Base-by-base conservation (phyloP, 23 tunicate species). In the Corella eumyota region DNA sequence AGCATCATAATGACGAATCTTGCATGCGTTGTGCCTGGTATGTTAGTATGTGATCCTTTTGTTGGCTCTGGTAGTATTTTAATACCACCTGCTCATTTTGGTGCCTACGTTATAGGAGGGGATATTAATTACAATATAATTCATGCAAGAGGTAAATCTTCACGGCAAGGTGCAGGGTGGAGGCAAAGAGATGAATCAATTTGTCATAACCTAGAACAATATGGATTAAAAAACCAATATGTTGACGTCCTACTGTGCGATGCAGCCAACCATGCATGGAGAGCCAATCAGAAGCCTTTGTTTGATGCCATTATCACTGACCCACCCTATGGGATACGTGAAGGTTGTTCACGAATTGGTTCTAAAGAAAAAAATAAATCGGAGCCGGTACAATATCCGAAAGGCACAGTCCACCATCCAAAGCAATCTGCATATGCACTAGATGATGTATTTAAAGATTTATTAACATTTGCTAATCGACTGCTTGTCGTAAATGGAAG, bases 241-340 rank as follows among this genome's bases (percentile, higher is more conserved):
- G 73, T 85, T n/a, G 99, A 93, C 60, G 83, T 83, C 9, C 32
- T 77, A 32, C 48, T 93, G 22, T 49, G 61, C 25, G 99, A 93
- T 69, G 80, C 80, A 34, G 93, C 93, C 23, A 71, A 59, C 21
- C 75, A 73, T 63, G 48, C 90, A 0, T 93, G 99, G 99, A 50
- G 49, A 25, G 34, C 25, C 3, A 65, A 50, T 22, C 29, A 50
- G 4, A 58, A 34, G 25, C 83, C 62, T 26, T 22, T 85, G 37
- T 93, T 85, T 68, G 99, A 93, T 59, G 88, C 90, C 2, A 93
- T 93, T 27, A 93, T 93, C 35, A 93, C 99, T 37, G 99, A 93
- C 54, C 99, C 99, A 26, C 99, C 99, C 13, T 93, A 93, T 78
- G 99, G 99, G 0, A 88, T 93, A 9, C 50, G 99, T 2, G 99